A percentile compares a stretch with the other conserved stretches of the same genome.
Conservation (phyloP, 1,140 invertebrate genomes). For the Tetramorium simillimum region DNA sequence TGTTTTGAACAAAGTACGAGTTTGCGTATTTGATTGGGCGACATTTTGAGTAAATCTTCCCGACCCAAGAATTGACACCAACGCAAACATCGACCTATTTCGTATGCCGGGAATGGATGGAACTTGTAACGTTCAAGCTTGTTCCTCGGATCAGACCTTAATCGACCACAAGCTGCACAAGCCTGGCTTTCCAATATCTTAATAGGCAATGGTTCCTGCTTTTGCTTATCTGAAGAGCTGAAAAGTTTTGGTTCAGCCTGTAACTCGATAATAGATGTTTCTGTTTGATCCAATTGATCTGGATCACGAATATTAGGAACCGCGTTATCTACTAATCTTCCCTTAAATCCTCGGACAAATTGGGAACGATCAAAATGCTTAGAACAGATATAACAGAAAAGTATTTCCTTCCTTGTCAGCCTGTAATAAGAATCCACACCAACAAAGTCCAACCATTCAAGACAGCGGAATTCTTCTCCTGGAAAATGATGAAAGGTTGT, state of each 20-base stretch:
- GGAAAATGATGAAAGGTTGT: constrained; percentile 84
- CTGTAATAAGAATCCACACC: constrained; percentile 84
- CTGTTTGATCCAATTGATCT: constrained; percentile 68
- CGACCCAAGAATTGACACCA: constrained; percentile 84
- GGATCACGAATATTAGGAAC: constrained; percentile 81
- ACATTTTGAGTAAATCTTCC: constrained; percentile 84
- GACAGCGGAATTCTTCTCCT: constrained; percentile 83
- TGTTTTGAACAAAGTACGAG: constrained; percentile 83
- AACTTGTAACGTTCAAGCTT: constrained; percentile 83
- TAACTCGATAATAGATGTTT: constrained; percentile 67
- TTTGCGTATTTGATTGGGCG: constrained; percentile 84
- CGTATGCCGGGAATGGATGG: constrained; percentile 84
- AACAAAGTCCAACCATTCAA: constrained; percentile 84
- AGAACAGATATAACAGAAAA: constrained; percentile 84
- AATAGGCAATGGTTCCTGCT: constrained; percentile 75
- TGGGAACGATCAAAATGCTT: constrained; percentile 83
- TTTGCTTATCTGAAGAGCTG: constrained; percentile 67
- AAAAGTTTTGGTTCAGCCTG: constrained; percentile 69
- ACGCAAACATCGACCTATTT: constrained; percentile 83
- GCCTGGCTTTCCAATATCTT: constrained; percentile 81
- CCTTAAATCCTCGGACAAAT: constrained; percentile 79
- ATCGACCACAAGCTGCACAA: constrained; percentile 82
- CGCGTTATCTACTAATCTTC: constrained; percentile 79
- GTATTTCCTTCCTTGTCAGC: constrained; percentile 83
- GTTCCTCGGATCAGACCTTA: constrained; percentile 80